A percentile compares a stretch with the other conserved stretches of the same genome.
Conservation (phyloP, 2,113 vertebrate species). For the Thinocorus orbignyianus region DNA sequence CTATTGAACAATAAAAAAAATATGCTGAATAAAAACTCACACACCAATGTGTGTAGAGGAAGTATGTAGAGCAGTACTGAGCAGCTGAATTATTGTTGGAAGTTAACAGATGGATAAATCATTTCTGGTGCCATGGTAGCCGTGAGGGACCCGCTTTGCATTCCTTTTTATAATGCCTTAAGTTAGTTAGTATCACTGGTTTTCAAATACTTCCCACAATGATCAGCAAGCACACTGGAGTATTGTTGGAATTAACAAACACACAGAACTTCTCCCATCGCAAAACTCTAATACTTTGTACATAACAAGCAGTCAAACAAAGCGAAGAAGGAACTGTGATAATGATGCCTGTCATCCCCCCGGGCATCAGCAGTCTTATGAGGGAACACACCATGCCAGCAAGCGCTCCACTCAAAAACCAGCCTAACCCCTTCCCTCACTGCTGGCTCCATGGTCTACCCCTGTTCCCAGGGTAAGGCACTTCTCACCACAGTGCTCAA, state of each 20-base stretch:
- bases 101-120: not conserved
- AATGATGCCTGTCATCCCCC: too few species aligned
- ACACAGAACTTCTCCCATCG: rapidly evolving
- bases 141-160: rapidly evolving
- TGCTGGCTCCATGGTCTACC: not conserved
- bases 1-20: not conserved
- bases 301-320: not conserved
- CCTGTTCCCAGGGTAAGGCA: not conserved
- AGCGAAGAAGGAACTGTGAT: not conserved
- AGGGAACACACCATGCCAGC: not conserved
- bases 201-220: not conserved
- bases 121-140: not conserved
- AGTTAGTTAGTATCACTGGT: not conserved
- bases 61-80: not conserved
- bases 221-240: not conserved
- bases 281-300: not conserved
- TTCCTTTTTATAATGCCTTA: not conserved
- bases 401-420: not conserved
- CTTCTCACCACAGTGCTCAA: not conserved
- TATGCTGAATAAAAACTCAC: not conserved
- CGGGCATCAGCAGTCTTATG: rapidly evolving
- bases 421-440: not conserved
- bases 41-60: not conserved
- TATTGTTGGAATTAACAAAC: not conserved
- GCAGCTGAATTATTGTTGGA: not conserved